Conservation (phyloP, 1,140 invertebrate species). For the Drosophila burlai region DNA sequence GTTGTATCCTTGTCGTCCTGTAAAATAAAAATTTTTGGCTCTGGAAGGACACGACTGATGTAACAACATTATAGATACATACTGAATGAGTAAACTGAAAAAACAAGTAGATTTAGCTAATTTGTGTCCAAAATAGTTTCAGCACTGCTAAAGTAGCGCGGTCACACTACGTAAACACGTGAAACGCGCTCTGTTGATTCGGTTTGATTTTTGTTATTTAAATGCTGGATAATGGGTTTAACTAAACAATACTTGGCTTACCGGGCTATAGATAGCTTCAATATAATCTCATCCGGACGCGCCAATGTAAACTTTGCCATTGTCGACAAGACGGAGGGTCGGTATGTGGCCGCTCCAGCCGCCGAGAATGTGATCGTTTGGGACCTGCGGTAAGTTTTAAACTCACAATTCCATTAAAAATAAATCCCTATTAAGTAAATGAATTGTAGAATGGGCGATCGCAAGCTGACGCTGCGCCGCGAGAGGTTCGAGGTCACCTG, state of each 20-base stretch:
- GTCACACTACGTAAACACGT: constrained; percentile 46
- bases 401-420: not conserved
- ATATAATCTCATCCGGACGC: constrained; percentile 92
- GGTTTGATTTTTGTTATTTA: constrained; percentile 18
- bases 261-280: constrained; percentile 92
- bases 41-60: no score
- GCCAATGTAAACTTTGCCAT: constrained; percentile 93
- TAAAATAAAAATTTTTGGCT: no score
- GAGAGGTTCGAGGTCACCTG: constrained; percentile 92
- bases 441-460: constrained; percentile 90
- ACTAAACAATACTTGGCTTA: constrained; percentile 99
- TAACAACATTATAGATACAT: no score
- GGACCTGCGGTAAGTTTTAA: constrained; percentile 89
- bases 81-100: no score
- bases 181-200: constrained; percentile 43
- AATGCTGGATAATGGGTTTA: constrained; percentile 91
- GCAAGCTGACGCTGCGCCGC: constrained; percentile 91
- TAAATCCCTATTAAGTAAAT: no score
- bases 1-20: no score
- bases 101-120: not conserved
- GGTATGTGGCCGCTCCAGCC: constrained; percentile 94
- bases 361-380: constrained; percentile 97
- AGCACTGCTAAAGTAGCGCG: no score
- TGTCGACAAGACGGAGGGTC: constrained; percentile 90
- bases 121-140: not conserved